Base-by-base conservation (phyloP, 2,113 vertebrate genomes). In the Microtus richardsoni region DNA sequence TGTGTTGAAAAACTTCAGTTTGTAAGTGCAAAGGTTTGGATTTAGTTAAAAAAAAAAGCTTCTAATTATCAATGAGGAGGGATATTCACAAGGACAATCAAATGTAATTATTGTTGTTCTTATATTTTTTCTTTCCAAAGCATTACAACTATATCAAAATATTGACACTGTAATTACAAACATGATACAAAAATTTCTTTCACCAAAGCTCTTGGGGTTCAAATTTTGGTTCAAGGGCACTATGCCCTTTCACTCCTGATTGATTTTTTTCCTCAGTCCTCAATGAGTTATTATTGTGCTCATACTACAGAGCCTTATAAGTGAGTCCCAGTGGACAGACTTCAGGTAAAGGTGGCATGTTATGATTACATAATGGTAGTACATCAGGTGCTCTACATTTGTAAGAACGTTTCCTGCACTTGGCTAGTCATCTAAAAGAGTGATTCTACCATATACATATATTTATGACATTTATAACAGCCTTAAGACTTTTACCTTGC, bases 41-140 rank as follows among this genome's bases (percentile, higher is more conserved):
- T 93, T 95, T 93, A 21, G 92, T 95, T 96, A 79, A 1, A 17
- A 4, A 33, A 1, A 17, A 5, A 33, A 62, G 74, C 52, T 96
- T 24, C 14, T 89, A 36, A 10, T 30, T 64, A 16, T 91, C 41
- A 78, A 95, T 41, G 78, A 11, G 64, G 41, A 64, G 3, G 49
- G 60, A 36, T 94, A 91, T 93, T 80, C 30, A 70, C 71, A 73
- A 85, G 84, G 85, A 1, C 0, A 79, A n/a, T 84, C 7, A 92
- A 96, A 82, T 49, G 39, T 22, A 92, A 33, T 47, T 13, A 85
- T 39, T 0, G 2, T 94, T 60, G 58, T 11, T 13, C n/a, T 73
- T 88, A 22, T 74, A 71, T 88, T 77, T 85, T 41, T 85, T 70
- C n/a, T 95, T 0, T n/a, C 0, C 16, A 6, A 90, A 79, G 1